phyloP scores from a whole-genome alignment of 2,888 invertebrate genomes.

The Chymomyza procnemis region DNA sequence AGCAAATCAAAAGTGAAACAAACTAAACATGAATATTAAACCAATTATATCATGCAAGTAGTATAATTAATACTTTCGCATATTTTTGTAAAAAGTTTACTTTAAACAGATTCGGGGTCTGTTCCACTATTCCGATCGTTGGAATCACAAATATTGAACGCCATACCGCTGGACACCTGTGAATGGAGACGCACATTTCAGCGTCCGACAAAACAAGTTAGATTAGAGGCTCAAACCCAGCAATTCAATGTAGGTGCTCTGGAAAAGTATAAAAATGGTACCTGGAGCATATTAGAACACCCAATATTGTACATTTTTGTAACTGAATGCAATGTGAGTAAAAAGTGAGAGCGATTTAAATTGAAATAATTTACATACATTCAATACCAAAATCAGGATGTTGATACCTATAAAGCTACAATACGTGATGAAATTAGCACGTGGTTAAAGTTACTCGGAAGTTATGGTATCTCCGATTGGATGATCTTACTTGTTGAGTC shows the following conservation, averaged over 20 bases:
- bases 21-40: slow-evolving; percentile 71
- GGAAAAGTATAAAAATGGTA: slow-evolving; percentile 83
- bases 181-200: slow-evolving; percentile 96
- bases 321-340: slow-evolving; percentile 92
- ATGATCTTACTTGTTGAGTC: slow-evolving; percentile 95
- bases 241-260: slow-evolving; percentile 87
- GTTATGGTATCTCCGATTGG: slow-evolving; percentile 91
- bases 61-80: neutral
- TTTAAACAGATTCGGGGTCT: slow-evolving; percentile 87
- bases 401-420: slow-evolving; percentile 92
- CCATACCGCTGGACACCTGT: slow-evolving; percentile 90
- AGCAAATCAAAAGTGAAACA: neutral
- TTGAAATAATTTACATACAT: neutral
- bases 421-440: slow-evolving; percentile 93
- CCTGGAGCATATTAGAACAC: slow-evolving; percentile 89
- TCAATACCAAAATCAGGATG: slow-evolving; percentile 84
- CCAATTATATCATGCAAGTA: slow-evolving; percentile 76
- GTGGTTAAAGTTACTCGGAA: slow-evolving; percentile 90
- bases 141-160: slow-evolving; percentile 86
- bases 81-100: neutral
- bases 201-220: slow-evolving; percentile 90
- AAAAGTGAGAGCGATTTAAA: neutral
- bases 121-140: slow-evolving; percentile 90
- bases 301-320: slow-evolving; percentile 96
- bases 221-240: slow-evolving; percentile 88